Conservation (phyloP, 2,797 vertebrate species). For the Gymnoscopelus braueri region DNA sequence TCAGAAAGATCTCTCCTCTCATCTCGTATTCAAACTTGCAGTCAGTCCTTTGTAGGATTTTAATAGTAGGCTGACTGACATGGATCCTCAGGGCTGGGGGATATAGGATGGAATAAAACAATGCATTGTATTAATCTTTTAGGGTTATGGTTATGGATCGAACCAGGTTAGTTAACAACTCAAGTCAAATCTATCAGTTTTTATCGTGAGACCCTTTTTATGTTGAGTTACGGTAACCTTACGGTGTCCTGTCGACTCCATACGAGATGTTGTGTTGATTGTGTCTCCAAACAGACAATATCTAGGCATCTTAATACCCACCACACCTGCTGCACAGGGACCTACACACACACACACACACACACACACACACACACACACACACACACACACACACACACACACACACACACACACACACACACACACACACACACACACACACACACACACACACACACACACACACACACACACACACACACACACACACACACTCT, state of each 20-base stretch:
- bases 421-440: slow-evolving; percentile 13
- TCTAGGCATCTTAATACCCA: slow-evolving; percentile 98
- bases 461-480: slow-evolving; percentile 12
- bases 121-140: neutral
- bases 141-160: neutral
- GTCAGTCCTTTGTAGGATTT: slow-evolving; percentile 91
- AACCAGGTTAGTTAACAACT: neutral
- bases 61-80: slow-evolving; percentile 89
- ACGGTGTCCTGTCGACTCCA: slow-evolving; percentile 98
- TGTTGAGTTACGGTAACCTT: slow-evolving; percentile 66
- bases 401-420: slow-evolving; percentile 87
- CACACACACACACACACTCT: slow-evolving; percentile 9
- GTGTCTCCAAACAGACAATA: slow-evolving; percentile 98
- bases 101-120: slow-evolving; percentile 16
- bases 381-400: slow-evolving; percentile 5
- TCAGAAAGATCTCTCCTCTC: slow-evolving; percentile 92
- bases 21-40: slow-evolving; percentile 90
- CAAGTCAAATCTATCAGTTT: neutral
- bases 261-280: slow-evolving; percentile 94
- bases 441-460: slow-evolving; percentile 17
- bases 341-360: slow-evolving; percentile 73
- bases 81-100: slow-evolving; percentile 91
- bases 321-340: slow-evolving; percentile 94
- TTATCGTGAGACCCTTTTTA: neutral
- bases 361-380: slow-evolving; percentile 15